A percentile compares a stretch with the other conserved stretches of the same genome.
Evolutionary conservation across 2,113 vertebrate genomes (phyloP).

Genomic region (Hystrix brachyura): DNA sequence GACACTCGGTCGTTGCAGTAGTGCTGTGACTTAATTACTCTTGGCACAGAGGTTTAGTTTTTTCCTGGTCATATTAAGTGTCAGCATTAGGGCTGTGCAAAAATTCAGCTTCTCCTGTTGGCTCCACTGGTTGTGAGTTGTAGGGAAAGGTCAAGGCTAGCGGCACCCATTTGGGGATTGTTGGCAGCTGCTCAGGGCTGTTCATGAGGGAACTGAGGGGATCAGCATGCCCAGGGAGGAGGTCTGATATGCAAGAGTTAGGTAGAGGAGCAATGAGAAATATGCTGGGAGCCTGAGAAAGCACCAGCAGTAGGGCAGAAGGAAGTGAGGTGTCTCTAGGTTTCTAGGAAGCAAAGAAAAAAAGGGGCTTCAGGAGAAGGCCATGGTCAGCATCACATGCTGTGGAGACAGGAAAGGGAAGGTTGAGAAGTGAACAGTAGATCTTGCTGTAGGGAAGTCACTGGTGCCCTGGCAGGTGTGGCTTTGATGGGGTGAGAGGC

Average conservation of each 20-base stretch:
- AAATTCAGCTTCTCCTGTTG: neutral
- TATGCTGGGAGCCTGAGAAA: neutral
- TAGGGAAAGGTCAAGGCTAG: neutral
- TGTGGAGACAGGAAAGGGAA: neutral
- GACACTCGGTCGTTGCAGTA: neutral
- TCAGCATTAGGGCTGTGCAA: neutral
- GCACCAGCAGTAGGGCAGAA: neutral
- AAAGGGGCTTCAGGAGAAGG: neutral
- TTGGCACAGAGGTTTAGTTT: neutral
- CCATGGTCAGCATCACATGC: neutral
- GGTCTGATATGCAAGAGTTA: neutral
- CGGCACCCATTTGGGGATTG: neutral
- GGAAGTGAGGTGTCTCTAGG: neutral
- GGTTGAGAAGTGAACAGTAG: neutral
- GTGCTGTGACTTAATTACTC: fast-evolving
- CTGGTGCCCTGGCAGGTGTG: neutral
- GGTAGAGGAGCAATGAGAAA: neutral
- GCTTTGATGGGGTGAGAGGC: neutral
- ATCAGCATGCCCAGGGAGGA: no score
- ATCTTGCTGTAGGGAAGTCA: neutral
- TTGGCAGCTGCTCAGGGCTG: neutral
- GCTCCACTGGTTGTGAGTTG: no score
- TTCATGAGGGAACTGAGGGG: neutral
- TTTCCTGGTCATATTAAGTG: neutral
- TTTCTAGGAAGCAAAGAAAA: neutral